Evolutionary conservation across 2,113 vertebrate species (phyloP), one percentile per base, ranked within the genome.

Genomic region (Macrotis lagotis): DNA sequence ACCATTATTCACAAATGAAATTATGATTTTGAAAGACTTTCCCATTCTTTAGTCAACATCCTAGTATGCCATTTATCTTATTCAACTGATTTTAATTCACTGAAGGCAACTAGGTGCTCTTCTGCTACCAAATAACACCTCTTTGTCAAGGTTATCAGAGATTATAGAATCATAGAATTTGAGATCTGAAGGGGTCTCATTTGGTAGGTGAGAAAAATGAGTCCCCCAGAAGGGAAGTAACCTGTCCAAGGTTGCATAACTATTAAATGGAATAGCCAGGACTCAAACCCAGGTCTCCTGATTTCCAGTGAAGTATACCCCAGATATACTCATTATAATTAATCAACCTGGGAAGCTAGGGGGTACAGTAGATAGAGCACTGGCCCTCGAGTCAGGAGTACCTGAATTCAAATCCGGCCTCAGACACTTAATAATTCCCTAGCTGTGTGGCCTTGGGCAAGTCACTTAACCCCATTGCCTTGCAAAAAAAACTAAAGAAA

Each of bases 1-100:
- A 90, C 59, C 66, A 83, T 52, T 92, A 91, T 53, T 93, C 48
- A 94, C 25, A 96, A 88, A 91, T 93, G 91, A 93, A 51, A 51
- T 91, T 91, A 89, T 91, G 48, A 96, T 48, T 91, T 94, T 50
- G 53, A 59, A 95, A 95, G 50, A 92, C 1, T 93, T 3, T 37
- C 31, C 59, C 59, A 24, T 83, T 24, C 19, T 83, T 24, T 44
- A 6, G 24, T 7, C 66, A 83, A n/a, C 0, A n/a, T 83, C 19
- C n/a, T 44, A n/a, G 6, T 22, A 24, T 44, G n/a, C 8, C 16
- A 44, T 22, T 74, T 74, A 16, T 44, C 66, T 74, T 26, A 26
- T 50, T 10, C 52, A 53, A 19, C 66, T 44, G 19, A 83, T 83
- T 44, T 83, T 22, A 83, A 83, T 83, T 83, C 66, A 83, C 19